These are phyloP conservation scores for Pyrgilauda ruficollis DNA, from an alignment of 2,113 vertebrate genomes.

Conservation along the genomic window DNA sequence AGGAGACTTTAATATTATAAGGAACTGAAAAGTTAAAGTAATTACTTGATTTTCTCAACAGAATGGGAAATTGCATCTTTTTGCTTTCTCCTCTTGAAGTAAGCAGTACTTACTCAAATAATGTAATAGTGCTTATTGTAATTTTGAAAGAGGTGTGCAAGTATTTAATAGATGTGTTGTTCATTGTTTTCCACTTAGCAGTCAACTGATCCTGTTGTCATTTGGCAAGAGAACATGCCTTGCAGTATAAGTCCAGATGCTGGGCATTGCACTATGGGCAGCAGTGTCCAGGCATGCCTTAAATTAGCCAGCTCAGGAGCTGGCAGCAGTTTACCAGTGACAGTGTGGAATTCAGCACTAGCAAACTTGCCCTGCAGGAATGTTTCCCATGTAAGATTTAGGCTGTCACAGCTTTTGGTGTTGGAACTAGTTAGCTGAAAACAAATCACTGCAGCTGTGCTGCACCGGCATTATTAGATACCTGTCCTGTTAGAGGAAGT, in stretches of 20 bases:
- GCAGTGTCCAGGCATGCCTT: background rate
- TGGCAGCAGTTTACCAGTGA: background rate
- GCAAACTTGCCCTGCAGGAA: background rate
- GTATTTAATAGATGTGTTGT: background rate
- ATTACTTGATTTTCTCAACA: background rate
- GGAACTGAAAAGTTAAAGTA: background rate
- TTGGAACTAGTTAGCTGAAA: background rate
- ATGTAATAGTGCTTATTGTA: background rate
- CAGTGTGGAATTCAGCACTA: background rate
- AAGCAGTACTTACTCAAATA: background rate
- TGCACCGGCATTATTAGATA: fast-evolving
- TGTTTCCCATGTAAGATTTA: background rate
- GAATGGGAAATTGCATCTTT: background rate
- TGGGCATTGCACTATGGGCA: background rate
- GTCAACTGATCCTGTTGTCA: background rate
- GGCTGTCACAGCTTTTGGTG: background rate
- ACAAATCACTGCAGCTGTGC: background rate
- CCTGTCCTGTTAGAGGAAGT: background rate
- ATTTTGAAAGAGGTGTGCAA: background rate
- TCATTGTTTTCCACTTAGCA: background rate
- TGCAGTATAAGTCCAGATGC: background rate
- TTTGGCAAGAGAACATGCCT: fast-evolving
- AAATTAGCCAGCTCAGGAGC: background rate
- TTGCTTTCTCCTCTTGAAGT: background rate
- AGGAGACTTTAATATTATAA: background rate